These are phyloP conservation scores for Arbacia lixula DNA, from an alignment of 53 echinoderm and acorn worm species.

Conservation along the genomic window DNA sequence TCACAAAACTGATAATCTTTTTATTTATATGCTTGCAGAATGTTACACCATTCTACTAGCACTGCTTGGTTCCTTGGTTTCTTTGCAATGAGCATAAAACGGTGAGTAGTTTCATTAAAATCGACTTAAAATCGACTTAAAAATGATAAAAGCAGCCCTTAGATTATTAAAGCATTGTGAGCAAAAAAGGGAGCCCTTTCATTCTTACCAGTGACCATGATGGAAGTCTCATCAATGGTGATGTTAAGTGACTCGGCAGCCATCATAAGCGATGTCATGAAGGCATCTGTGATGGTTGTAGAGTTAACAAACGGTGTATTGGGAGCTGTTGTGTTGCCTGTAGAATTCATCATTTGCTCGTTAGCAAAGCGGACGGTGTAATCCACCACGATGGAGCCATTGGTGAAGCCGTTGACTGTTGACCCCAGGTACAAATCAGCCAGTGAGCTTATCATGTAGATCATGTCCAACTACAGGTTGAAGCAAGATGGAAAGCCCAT, in stretches of 20 bases:
- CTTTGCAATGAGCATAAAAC: no score
- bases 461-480: constrained; percentile 63
- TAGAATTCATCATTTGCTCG: not conserved
- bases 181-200: no score
- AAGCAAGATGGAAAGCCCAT: no score
- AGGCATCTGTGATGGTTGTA: constrained; percentile 34
- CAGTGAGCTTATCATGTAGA: constrained; percentile 56
- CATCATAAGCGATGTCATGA: constrained; percentile 42
- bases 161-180: no score
- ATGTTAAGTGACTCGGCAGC: constrained; percentile 25
- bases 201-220: constrained; percentile 56
- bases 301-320: constrained; percentile 39
- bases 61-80: no score
- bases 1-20: no score
- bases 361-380: constrained; percentile 48
- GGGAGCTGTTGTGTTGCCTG: no score
- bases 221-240: constrained; percentile 58
- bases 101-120: no score
- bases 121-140: no score
- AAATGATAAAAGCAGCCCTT: no score
- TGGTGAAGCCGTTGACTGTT: constrained; percentile 50
- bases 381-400: constrained; percentile 64
- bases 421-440: constrained; percentile 45
- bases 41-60: no score
- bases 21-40: no score